Base-by-base conservation (phyloP, 2,113 vertebrate species). In the Pituophis catenifer region DNA sequence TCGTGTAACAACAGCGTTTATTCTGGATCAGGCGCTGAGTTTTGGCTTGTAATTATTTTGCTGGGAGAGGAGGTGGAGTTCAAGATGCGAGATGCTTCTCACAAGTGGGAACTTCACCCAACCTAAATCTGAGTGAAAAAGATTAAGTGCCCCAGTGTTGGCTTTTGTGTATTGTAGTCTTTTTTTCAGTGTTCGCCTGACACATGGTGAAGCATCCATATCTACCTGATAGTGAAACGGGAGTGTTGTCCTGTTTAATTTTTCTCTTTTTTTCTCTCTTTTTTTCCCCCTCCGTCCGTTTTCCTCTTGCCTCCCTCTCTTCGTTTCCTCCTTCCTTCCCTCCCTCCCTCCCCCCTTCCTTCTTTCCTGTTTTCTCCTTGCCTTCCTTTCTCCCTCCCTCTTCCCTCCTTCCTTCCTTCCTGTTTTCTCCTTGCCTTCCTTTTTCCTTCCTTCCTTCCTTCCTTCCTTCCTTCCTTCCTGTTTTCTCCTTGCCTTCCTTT, bases 201-300 rank as follows among this genome's bases (percentile, higher is more conserved):
- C 93, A 91, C 75, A 92, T 85, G 70, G 86, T 94, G 95, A 33
- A 89, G 48, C 65, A 81, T 19, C 88, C 92, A 96, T 95, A 92
- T 70, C 55, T 54, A 8, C 86, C 92, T 94, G 87, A 96, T 93
- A 95, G 95, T 93, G 59, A 62, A 65, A 92, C 62, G 10, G 44
- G 48, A 0, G 0, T 38, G 33, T 87, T 91, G 5, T 6, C 13
- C 12, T 57, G 17, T 57, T 57, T 57, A 57, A 21, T 57, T 57
- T 19, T 57, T 57, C 55, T 55, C 55, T 19, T 10, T 26, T 59
- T 23, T 59, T 59, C 59, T 19, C 15, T 13, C 2, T 3, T 44
- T 44, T 44, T 44, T 12, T 13, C 53, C 53, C 12, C 53, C 15
- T 57, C 17, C 55, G 3, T 15, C 13, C 5, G 3, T 54, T 15